Conservation (phyloP, 2,797 vertebrate genomes). For the Pantherophis alleghaniensis region DNA sequence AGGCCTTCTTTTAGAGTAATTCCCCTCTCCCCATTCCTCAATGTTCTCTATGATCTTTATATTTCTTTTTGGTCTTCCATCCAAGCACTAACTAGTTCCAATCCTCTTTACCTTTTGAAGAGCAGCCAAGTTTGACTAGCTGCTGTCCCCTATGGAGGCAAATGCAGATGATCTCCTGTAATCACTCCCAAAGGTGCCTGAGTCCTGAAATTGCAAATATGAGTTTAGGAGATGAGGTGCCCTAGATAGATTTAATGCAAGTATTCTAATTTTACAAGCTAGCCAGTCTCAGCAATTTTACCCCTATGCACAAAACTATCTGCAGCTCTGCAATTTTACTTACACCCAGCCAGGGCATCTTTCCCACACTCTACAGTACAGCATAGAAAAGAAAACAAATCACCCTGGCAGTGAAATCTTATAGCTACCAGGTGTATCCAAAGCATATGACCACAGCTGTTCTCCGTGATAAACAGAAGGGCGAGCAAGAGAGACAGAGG, state of each 20-base stretch:
- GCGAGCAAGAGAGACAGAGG: slow-evolving; percentile 23
- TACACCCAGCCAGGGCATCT: slow-evolving; percentile 15
- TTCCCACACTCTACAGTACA: slow-evolving; percentile 3
- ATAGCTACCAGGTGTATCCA: slow-evolving; percentile 46
- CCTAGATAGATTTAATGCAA: slow-evolving; percentile 31
- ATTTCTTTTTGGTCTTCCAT: neutral
- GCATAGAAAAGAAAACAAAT: slow-evolving; percentile 43
- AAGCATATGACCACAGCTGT: slow-evolving; percentile 48
- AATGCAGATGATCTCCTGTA: neutral
- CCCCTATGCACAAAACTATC: neutral
- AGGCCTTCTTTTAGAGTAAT: neutral
- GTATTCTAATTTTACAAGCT: slow-evolving; percentile 22
- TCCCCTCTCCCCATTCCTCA: neutral
- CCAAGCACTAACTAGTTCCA: neutral
- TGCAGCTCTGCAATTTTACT: neutral
- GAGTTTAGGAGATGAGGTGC: neutral
- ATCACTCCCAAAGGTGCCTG: neutral
- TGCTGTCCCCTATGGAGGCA: neutral
- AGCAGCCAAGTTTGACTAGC: neutral
- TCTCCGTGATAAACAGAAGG: slow-evolving; percentile 45
- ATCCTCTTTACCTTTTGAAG: neutral
- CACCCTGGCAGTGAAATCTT: slow-evolving; percentile 52
- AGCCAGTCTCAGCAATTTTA: neutral
- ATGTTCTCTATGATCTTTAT: neutral
- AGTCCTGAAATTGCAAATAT: neutral